Evolutionary conservation across 2,113 vertebrate genomes (phyloP).

Genomic region (Trematomus loennbergii): DNA sequence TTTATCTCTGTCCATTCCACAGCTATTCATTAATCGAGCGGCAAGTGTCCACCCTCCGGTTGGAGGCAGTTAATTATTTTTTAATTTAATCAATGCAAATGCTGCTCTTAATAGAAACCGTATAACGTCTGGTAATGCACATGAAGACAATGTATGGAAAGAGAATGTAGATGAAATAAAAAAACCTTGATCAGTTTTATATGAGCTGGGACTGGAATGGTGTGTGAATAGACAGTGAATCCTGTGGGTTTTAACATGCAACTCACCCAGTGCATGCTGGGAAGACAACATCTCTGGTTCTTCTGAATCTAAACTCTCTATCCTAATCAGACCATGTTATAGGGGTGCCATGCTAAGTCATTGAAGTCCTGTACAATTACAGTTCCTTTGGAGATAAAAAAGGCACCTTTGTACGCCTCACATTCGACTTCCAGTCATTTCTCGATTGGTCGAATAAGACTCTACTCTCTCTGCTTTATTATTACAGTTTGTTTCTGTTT

Average conservation of each 20-base stretch:
- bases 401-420: background rate
- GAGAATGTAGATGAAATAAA: conserved; percentile 1
- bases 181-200: background rate
- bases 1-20: conserved; percentile 37
- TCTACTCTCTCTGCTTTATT: background rate
- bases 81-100: conserved; percentile 50
- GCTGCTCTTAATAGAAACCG: conserved; percentile 32
- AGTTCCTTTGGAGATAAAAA: no score
- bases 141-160: conserved; percentile 6
- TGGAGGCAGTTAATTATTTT: conserved; percentile 56
- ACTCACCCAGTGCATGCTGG: conserved; percentile 9
- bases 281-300: background rate
- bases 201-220: conserved; percentile 2
- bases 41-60: conserved; percentile 38
- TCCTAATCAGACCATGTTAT: background rate
- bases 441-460: background rate
- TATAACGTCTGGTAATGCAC: conserved; percentile 31
- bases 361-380: background rate
- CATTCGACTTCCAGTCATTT: background rate
- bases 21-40: conserved; percentile 36
- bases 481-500: background rate
- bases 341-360: background rate
- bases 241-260: background rate
- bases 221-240: background rate
- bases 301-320: background rate